Evolutionary conservation across 2,888 invertebrate species (phyloP).

Genomic region (Cyclophora albipunctata): DNA sequence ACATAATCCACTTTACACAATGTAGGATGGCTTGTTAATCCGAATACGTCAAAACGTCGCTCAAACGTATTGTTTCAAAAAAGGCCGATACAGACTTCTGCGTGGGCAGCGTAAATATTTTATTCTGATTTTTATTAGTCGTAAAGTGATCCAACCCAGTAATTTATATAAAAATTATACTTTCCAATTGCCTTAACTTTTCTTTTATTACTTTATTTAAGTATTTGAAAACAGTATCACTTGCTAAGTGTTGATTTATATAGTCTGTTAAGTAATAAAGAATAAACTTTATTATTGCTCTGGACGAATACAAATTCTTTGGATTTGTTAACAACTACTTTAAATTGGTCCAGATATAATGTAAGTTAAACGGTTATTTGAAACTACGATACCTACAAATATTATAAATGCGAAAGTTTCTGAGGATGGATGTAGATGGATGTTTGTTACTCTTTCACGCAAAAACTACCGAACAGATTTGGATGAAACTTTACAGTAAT

Average conservation of each 20-base stretch:
- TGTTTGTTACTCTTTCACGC: too few species aligned
- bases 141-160: slow-evolving; percentile 22
- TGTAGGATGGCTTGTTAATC: slow-evolving; percentile 15
- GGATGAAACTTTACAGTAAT: too few species aligned
- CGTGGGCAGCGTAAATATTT: slow-evolving; percentile 30
- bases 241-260: slow-evolving; percentile 20
- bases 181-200: slow-evolving; percentile 20
- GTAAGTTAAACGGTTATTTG: too few species aligned
- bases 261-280: slow-evolving; percentile 11
- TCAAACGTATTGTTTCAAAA: slow-evolving; percentile 26
- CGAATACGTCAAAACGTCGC: slow-evolving; percentile 25
- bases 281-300: slow-evolving; percentile 14
- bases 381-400: too few species aligned
- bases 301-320: slow-evolving; percentile 9
- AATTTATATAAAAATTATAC: slow-evolving; percentile 27
- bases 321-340: slow-evolving; percentile 12
- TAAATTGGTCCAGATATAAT: too few species aligned
- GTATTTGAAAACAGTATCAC: slow-evolving; percentile 18
- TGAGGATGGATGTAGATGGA: too few species aligned
- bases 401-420: too few species aligned
- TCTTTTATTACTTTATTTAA: slow-evolving; percentile 30
- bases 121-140: slow-evolving; percentile 32
- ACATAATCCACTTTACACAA: not conserved
- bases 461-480: too few species aligned
- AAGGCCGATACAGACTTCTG: slow-evolving; percentile 10